phyloP scores from a whole-genome alignment of 2,113 vertebrate species.

The Gasterosteus aculeatus region DNA sequence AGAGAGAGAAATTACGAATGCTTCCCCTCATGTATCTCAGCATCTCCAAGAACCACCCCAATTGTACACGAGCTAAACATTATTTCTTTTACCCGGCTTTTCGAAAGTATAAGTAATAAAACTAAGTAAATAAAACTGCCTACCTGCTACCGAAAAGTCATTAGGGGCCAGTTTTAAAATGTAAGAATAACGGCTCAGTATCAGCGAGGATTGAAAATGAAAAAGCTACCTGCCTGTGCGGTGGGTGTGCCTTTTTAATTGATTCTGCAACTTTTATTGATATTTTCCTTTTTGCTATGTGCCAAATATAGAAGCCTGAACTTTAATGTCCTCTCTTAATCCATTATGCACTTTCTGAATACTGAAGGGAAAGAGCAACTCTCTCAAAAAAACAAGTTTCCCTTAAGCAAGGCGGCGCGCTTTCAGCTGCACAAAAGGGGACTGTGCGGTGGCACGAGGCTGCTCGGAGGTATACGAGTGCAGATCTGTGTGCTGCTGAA shows the following conservation, averaged over 20 bases:
- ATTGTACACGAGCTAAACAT: neutral
- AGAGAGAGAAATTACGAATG: neutral
- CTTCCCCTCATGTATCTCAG: neutral
- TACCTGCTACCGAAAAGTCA: slow-evolving; percentile 13
- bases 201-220: slow-evolving; percentile 10
- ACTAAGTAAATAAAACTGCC: too few relatives aligned
- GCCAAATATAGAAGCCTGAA: slow-evolving; percentile 7
- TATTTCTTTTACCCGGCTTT: neutral
- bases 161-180: slow-evolving; percentile 9
- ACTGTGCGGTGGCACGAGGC: neutral
- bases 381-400: neutral
- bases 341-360: neutral
- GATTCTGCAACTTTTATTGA: slow-evolving; percentile 46
- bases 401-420: slow-evolving; percentile 4
- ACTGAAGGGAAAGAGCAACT: neutral
- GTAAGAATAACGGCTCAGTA: slow-evolving; percentile 1
- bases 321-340: slow-evolving; percentile 29
- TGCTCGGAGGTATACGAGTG: slow-evolving; percentile 11
- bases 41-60: neutral
- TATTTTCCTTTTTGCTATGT: slow-evolving; percentile 14
- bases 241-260: slow-evolving; percentile 14
- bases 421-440: neutral
- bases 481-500: slow-evolving; percentile 44
- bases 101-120: too few relatives aligned
- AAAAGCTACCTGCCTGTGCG: slow-evolving; percentile 40